Conservation (phyloP, 2,888 invertebrate genomes). For the Lasioglossum lativentre region DNA sequence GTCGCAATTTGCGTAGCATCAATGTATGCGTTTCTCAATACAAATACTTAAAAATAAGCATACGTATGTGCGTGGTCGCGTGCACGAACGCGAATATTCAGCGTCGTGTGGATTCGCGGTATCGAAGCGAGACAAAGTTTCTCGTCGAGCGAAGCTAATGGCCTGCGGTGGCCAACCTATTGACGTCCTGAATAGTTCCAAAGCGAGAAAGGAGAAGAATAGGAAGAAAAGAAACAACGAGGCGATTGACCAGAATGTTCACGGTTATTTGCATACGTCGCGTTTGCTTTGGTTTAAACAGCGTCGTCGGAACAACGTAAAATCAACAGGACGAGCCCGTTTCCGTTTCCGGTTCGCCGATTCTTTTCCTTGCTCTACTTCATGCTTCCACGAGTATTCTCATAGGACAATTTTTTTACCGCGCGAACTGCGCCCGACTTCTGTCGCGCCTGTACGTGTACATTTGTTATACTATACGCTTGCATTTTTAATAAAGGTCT, state of each 20-base stretch:
- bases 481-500: conserved; percentile 30
- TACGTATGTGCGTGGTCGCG: neutral
- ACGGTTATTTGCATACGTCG: neutral
- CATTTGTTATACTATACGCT: conserved; percentile 22
- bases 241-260: neutral
- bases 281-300: neutral
- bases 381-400: neutral
- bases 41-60: neutral
- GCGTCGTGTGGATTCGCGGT: neutral
- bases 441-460: conserved; percentile 7
- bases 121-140: neutral
- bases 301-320: neutral
- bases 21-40: neutral
- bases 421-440: conserved; percentile 10
- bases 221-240: neutral
- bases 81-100: neutral
- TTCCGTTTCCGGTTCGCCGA: neutral
- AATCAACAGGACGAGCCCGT: neutral
- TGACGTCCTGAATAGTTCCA: neutral
- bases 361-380: neutral
- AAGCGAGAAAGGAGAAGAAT: neutral
- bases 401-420: conserved; percentile 15
- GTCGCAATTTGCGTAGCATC: conserved; percentile 17
- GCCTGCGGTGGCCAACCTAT: neutral
- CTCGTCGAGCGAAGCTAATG: neutral